Evolutionary conservation across 1,140 invertebrate genomes (phyloP), one percentile per base, ranked within the genome.

Genomic region (Dendrolimus punctatus): DNA sequence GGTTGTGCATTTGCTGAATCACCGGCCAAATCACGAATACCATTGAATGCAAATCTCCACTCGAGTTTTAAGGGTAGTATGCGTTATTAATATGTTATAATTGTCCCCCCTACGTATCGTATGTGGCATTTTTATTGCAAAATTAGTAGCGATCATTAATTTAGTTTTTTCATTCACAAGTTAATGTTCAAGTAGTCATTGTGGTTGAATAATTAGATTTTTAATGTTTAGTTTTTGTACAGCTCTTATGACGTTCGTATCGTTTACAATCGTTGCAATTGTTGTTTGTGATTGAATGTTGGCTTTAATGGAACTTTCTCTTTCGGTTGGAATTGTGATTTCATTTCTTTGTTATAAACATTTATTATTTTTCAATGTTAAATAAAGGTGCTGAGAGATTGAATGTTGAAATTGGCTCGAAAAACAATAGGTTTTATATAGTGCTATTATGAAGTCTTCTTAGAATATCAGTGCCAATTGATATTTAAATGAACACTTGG

Each of bases 121-220:
- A 83, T 86, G 83, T 80, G 83, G 80, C 79, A 85, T 86, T 86
- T 86, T 86, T 86, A 86, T 86, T 86, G 75, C 83, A 74, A 80
- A 23, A 86, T 86, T 86, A 84, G 75, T 78, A 66, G 73, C 75
- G 74, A 86, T 83, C 83, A 86, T 86, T 86, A 86, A 86, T 86
- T 83, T 50, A 81, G 37, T 38, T 51, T 40, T 41, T 8, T 40
- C 40, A 38, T 44, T 44, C 37, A 23, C 36, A 23, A 37, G n/a
- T 45, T 45, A n/a, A 9, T 9, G 43, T 9, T 9, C n/a, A 5
- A 45, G 6, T 45, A 45, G 23, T 8, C 6, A 10, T 10, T n/a
- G 23, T 45, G 43, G 23, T 45, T 45, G n/a, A 9, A 45, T 45
- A 10, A 45, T 45, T n/a, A 45, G 6, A 47, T 47, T 47, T 8